Conservation (phyloP, 2,797 vertebrate genomes). For the Pipistrellus pygmaeus region DNA sequence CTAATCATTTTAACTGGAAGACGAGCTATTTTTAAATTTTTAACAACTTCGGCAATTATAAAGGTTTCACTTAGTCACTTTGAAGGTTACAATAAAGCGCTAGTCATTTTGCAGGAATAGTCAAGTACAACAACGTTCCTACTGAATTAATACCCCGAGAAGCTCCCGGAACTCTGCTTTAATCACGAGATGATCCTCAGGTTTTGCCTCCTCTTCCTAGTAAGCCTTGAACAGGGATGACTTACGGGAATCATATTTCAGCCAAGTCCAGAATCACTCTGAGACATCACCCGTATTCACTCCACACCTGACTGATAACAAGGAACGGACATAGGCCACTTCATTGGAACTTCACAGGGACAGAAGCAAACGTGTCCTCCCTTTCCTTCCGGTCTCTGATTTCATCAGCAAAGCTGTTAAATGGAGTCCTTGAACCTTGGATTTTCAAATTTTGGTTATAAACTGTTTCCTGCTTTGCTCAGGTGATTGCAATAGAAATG, state of each 20-base stretch:
- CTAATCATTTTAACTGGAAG: background rate
- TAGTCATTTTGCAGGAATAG: background rate
- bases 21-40: background rate
- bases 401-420: constrained; percentile 13
- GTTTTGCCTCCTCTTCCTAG: background rate
- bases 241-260: background rate
- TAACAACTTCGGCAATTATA: background rate
- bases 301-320: background rate
- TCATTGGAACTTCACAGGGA: background rate
- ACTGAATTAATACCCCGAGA: background rate
- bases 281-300: background rate
- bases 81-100: background rate
- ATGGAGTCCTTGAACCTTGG: background rate
- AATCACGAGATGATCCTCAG: background rate
- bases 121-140: background rate
- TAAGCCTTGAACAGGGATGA: background rate
- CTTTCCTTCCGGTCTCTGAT: background rate
- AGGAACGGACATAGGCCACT: background rate
- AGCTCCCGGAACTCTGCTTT: background rate
- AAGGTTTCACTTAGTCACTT: background rate
- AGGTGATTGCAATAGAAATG: background rate
- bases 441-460: constrained; percentile 23
- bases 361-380: background rate
- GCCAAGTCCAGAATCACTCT: background rate
- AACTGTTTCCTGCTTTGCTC: background rate